Percentiles rank a stretch among this genome's conserved stretches.
Evolutionary conservation across 2,113 vertebrate species (phyloP).

Genomic region (Podarcis cretensis): DNA sequence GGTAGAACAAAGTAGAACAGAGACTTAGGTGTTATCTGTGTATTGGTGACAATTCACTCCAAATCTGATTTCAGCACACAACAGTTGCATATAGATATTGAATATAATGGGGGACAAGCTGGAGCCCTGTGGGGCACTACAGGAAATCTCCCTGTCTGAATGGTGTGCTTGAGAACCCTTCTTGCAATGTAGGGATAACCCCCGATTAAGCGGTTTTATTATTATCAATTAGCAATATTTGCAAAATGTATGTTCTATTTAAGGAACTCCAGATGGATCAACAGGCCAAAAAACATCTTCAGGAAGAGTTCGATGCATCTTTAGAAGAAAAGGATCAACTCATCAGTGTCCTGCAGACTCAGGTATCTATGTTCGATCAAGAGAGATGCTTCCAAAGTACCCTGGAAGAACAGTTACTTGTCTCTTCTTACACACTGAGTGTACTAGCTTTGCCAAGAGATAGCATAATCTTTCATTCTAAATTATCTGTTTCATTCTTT

Average conservation of each 20-base stretch:
- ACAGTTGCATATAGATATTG: too few species aligned
- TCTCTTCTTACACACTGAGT: not conserved
- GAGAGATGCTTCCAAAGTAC: not conserved
- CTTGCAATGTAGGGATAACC: not conserved
- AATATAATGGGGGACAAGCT: too few species aligned
- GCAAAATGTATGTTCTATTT: not conserved
- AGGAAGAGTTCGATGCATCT: conserved; percentile 94
- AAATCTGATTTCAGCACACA: too few species aligned
- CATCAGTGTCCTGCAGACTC: conserved; percentile 95
- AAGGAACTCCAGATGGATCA: conserved; percentile 99
- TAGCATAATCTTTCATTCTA: not conserved
- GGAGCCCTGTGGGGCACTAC: too few species aligned
- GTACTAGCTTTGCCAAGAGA: not conserved
- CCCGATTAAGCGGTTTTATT: not conserved
- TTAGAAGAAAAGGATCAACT: conserved; percentile 97
- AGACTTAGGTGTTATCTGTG: too few species aligned
- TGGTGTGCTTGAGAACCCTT: not conserved
- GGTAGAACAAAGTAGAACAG: too few species aligned
- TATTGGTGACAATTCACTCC: too few species aligned
- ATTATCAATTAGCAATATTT: not conserved
- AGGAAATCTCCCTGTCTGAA: not conserved
- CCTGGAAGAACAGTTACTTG: not conserved
- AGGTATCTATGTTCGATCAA: conserved; percentile 73
- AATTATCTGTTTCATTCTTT: not conserved
- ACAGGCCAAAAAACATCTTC: conserved; percentile 97